Conservation (phyloP, 2,797 vertebrate genomes). For the Coregonus ussuriensis region DNA sequence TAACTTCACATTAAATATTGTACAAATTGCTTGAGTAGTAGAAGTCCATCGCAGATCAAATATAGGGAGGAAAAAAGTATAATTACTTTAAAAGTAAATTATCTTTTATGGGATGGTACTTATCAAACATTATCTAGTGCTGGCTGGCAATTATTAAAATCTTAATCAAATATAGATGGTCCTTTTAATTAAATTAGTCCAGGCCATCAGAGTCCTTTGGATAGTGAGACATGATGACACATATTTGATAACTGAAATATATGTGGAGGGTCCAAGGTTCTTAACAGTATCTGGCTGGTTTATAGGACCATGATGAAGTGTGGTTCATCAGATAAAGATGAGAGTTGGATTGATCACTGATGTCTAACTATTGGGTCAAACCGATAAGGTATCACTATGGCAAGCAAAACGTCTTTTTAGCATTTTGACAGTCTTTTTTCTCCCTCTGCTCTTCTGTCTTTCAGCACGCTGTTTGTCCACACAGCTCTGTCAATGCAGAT, state of each 20-base stretch:
- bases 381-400: background rate
- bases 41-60: constrained; percentile 47
- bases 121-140: constrained; percentile 51
- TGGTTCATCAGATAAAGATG: background rate
- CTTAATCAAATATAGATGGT: constrained; percentile 58
- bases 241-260: constrained; percentile 17
- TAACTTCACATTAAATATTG: constrained; percentile 45
- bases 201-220: constrained; percentile 47
- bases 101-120: constrained; percentile 46
- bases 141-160: constrained; percentile 51
- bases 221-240: constrained; percentile 33
- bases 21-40: constrained; percentile 52
- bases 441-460: constrained; percentile 17
- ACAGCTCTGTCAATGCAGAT: constrained; percentile 63
- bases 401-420: background rate
- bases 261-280: background rate
- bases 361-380: background rate
- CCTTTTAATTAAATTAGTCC: constrained; percentile 59
- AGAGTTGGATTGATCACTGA: too few relatives aligned
- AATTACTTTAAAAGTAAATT: constrained; percentile 57
- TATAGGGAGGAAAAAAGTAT: constrained; percentile 25
- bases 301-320: background rate
- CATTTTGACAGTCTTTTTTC: constrained; percentile 4
- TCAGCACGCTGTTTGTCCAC: constrained; percentile 53
- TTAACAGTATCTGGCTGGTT: background rate